These are phyloP conservation scores for Eidolon dupreanum DNA, from an alignment of 2,797 vertebrate genomes.

Conservation along the genomic window DNA sequence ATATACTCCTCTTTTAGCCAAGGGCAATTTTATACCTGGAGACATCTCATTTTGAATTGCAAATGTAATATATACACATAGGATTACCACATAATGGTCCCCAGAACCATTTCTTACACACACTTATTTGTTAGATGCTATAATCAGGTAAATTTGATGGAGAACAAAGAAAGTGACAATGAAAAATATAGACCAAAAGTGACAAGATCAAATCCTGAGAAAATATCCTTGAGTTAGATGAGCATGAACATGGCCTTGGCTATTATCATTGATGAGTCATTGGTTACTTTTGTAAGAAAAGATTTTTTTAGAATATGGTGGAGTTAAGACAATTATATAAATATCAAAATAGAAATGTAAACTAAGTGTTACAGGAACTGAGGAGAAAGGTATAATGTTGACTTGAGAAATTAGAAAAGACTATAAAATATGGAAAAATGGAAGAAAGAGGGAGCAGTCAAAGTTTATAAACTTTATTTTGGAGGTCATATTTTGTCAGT, in stretches of 20 bases:
- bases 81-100: not conserved
- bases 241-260: not conserved
- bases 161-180: not conserved
- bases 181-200: not conserved
- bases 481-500: not conserved
- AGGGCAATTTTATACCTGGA: not conserved
- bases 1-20: not conserved
- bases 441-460: not conserved
- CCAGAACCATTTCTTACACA: not conserved
- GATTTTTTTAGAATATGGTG: not conserved
- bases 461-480: not conserved
- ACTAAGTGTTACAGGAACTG: not conserved
- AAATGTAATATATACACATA: not conserved
- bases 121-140: not conserved
- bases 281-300: not conserved
- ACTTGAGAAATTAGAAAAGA: not conserved
- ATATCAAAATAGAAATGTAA: not conserved
- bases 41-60: conserved; percentile 15
- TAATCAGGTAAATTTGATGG: not conserved
- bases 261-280: not conserved
- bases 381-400: not conserved
- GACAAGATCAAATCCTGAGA: not conserved
- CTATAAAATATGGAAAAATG: not conserved
- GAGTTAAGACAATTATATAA: conserved; percentile 21
- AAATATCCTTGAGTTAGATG: not conserved